Evolutionary conservation across 2,113 vertebrate species (phyloP).

Genomic region (Anthoscopus minutus): DNA sequence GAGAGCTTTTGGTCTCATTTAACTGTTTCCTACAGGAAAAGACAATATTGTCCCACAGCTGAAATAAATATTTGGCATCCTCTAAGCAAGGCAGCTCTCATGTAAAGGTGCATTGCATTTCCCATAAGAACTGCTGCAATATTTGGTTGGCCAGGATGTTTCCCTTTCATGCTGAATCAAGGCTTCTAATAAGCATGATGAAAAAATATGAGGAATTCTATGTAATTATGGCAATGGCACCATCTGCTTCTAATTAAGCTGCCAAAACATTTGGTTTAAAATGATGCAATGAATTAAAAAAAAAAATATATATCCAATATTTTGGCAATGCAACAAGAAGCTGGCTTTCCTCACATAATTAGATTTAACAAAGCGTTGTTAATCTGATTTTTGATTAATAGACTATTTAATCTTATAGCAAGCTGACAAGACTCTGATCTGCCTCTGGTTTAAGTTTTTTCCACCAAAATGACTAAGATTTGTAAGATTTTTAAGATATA

Average conservation of each 20-base stretch:
- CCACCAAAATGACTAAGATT: not conserved
- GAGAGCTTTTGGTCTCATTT: not conserved
- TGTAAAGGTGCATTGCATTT: not conserved
- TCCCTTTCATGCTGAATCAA: slow-evolving; percentile 35
- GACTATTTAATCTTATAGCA: slow-evolving; percentile 8
- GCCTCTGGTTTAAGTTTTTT: not conserved
- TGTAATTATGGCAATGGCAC: slow-evolving; percentile 46
- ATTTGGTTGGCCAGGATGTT: slow-evolving; percentile 13
- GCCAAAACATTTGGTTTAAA: slow-evolving; percentile 68
- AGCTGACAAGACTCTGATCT: not conserved
- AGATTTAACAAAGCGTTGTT: slow-evolving; percentile 28
- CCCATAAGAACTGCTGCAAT: not conserved
- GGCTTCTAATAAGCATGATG: slow-evolving; percentile 51
- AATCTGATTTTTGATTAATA: slow-evolving; percentile 54
- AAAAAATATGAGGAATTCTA: slow-evolving; percentile 57
- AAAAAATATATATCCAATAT: not conserved
- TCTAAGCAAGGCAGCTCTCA: not conserved
- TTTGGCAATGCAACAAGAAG: slow-evolving; percentile 6
- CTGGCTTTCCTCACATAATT: slow-evolving; percentile 39
- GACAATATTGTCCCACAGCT: not conserved
- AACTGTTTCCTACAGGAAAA: not conserved
- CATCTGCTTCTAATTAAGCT: slow-evolving; percentile 67
- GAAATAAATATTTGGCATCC: not conserved
- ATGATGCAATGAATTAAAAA: slow-evolving; percentile 12
- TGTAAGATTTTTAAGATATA: not conserved